phyloP scores from a whole-genome alignment of 2,113 vertebrate species.

The Ivindomyrus marchei region DNA sequence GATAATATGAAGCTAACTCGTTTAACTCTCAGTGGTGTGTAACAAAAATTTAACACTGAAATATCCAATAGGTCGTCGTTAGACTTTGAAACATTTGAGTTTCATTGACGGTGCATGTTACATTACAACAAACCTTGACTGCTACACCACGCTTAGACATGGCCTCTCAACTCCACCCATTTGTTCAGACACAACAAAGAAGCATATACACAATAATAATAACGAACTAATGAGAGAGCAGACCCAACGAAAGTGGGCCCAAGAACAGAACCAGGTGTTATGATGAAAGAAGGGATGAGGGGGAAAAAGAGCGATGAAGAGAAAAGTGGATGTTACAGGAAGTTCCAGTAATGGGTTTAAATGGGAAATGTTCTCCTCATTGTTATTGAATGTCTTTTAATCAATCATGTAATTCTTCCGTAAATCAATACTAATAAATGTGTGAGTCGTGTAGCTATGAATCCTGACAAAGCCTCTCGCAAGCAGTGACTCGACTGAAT shows the following conservation, averaged over 20 bases:
- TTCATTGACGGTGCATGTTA: background rate
- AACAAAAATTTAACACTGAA: background rate
- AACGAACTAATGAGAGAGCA: background rate
- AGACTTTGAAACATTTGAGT: background rate
- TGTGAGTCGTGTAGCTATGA: conserved; percentile 6
- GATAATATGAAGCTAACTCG: background rate
- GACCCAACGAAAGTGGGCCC: background rate
- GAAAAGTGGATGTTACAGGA: background rate
- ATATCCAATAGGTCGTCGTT: background rate
- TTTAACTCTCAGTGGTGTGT: background rate
- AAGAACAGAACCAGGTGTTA: background rate
- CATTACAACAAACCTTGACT: background rate
- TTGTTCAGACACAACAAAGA: conserved; percentile 4
- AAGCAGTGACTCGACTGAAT: background rate
- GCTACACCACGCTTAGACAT: background rate
- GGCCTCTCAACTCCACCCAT: background rate
- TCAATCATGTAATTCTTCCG: conserved; percentile 12
- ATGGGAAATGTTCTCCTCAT: background rate
- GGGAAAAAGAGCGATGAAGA: background rate
- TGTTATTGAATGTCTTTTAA: conserved; percentile 6
- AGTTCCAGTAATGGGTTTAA: background rate
- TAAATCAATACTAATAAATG: conserved; percentile 13
- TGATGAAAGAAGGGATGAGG: background rate
- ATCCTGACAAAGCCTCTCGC: background rate
- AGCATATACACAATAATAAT: background rate